Evolutionary conservation across 2,113 vertebrate genomes (phyloP).

Genomic region (Pygoscelis adeliae): DNA sequence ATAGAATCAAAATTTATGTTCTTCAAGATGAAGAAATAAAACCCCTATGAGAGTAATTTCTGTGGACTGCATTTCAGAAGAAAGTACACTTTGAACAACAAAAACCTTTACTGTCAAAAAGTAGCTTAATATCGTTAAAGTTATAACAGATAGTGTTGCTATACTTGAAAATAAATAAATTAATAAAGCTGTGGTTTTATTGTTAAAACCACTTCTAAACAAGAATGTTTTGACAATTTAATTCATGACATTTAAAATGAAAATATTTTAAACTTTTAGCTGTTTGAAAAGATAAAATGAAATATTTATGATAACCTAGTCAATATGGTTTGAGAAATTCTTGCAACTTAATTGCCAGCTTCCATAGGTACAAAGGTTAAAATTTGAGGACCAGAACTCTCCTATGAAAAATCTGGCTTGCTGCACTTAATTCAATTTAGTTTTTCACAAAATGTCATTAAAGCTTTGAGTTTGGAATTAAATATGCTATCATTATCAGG

Average conservation of each 20-base stretch:
- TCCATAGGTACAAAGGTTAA: not conserved
- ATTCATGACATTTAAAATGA: not conserved
- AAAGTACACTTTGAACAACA: not conserved
- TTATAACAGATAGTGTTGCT: not conserved
- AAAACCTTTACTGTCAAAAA: not conserved
- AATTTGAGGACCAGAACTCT: not conserved
- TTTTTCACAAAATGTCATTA: not conserved
- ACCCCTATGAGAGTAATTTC: not conserved
- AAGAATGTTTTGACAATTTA: not conserved
- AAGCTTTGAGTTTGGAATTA: not conserved
- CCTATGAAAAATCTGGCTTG: not conserved
- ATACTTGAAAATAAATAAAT: not conserved
- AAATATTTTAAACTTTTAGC: not conserved
- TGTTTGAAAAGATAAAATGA: not conserved
- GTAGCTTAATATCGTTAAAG: not conserved
- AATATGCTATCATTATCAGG: not conserved
- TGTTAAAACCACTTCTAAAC: not conserved
- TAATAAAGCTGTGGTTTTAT: not conserved
- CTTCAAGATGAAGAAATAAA: constrained; percentile 43
- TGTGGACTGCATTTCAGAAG: not conserved
- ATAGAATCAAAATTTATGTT: constrained; percentile 54
- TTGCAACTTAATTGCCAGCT: not conserved
- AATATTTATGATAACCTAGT: not conserved
- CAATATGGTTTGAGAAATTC: not conserved
- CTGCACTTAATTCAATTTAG: not conserved